Percentiles rank a stretch among this genome's conserved stretches.
These are phyloP conservation scores for Erethizon dorsatum DNA, from an alignment of 2,797 vertebrate species.

Conservation along the genomic window DNA sequence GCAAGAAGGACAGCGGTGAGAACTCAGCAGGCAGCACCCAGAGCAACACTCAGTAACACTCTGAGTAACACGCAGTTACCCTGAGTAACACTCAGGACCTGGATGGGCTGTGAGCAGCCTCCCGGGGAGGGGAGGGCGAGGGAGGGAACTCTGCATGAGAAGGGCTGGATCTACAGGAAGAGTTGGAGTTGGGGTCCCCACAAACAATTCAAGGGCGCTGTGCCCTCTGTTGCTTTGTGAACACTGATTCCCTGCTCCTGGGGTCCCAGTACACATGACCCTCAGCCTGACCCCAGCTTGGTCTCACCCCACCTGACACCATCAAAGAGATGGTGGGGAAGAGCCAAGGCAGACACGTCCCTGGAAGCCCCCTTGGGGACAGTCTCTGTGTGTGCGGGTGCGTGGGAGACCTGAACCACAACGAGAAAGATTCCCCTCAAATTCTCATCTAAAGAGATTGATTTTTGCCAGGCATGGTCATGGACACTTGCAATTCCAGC, in stretches of 20 bases:
- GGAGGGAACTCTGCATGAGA: neutral
- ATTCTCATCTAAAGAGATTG: neutral
- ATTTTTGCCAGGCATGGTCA: neutral
- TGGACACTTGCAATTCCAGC: neutral
- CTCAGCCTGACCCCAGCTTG: neutral
- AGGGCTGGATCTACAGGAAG: neutral
- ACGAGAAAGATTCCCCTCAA: neutral
- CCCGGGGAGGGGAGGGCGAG: neutral
- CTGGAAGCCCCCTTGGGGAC: neutral
- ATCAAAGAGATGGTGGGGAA: rapidly evolving
- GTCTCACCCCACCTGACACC: neutral
- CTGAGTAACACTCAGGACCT: too few species aligned
- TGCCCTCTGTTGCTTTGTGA: neutral
- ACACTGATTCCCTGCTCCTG: neutral
- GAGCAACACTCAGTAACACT: too few species aligned
- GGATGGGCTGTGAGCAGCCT: neutral
- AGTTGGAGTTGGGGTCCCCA: neutral
- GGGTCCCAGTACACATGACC: neutral
- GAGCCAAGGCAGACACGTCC: neutral
- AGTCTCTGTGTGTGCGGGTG: rapidly evolving
- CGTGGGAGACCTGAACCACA: neutral
- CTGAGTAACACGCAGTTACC: too few species aligned
- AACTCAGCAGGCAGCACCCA: neutral
- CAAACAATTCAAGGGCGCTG: neutral
- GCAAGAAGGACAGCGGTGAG: neutral